Evolutionary conservation across 2,113 vertebrate species (phyloP), one percentile per base, ranked within the genome.

Genomic region (Tyrannus savana): DNA sequence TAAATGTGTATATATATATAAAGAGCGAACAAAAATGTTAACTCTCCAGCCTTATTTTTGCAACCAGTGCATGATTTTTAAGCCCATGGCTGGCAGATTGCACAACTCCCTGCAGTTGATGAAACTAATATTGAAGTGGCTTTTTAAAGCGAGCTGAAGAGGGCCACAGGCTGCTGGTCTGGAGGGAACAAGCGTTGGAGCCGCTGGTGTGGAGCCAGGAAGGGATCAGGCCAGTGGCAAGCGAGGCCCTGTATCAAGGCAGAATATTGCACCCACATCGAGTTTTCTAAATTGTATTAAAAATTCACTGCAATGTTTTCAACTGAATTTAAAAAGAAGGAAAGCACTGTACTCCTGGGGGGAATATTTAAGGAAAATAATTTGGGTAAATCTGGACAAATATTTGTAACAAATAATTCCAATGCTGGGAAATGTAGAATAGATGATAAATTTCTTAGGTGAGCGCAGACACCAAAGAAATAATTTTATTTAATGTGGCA

Each of bases 121-220:
- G 41, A 47, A 68, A 25, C 25, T 18, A 14, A 6, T 19, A 14
- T 63, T 63, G 33, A 13, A 7, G 30, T 25, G 59, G 30, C 33
- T 89, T 42, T 63, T 68, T 22, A 11, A 25, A 8, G 25, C 4
- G 44, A 14, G 19, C 3, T 64, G 49, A 33, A 66, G n/a, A 49
- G 33, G 33, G 22, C 19, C 16, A 35, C 28, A 2, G 1, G 7
- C 60, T 80, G 44, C 58, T 64, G 28, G 60, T n/a, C 24, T 5
- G 2, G 56, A 33, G 47, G 2, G 22, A 47, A 1, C 4, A 21
- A 30, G n/a, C 4, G 0, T 6, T 0, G 1, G 37, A 50, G 33
- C 80, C 17, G 10, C 24, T 16, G 27, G 58, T 49, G 44, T 37
- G 33, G 58, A 47, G 73, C 53, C 41, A 10, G 23, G 35, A 33